Percentiles rank a stretch among this genome's conserved stretches.
Evolutionary conservation across 1,140 invertebrate genomes (phyloP).

Genomic region (Euschistus heros): DNA sequence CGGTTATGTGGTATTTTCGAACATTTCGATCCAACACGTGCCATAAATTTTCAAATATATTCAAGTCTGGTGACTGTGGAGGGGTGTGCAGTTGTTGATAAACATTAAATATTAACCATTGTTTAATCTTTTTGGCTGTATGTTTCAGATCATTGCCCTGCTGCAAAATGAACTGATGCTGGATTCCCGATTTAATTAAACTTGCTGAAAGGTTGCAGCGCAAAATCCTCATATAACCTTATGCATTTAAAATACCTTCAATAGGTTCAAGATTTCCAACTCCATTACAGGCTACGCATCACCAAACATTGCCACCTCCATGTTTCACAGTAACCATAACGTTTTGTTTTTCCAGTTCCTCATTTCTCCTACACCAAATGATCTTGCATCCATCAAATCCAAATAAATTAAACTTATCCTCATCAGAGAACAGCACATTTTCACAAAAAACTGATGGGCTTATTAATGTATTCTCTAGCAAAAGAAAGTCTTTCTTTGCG

Average conservation of each 20-base stretch:
- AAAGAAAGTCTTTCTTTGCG: too few species aligned
- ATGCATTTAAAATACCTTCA: too few species aligned
- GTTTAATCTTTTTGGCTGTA: too few species aligned
- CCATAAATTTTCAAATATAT: not conserved
- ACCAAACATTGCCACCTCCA: not conserved
- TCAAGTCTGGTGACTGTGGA: not conserved
- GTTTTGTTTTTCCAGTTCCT: not conserved
- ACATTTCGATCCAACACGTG: not conserved
- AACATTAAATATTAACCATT: not conserved
- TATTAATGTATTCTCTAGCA: too few species aligned
- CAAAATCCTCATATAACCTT: not conserved
- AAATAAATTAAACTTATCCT: too few species aligned
- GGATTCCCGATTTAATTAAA: too few species aligned
- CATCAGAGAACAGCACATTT: too few species aligned
- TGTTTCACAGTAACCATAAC: not conserved
- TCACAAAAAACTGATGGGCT: too few species aligned
- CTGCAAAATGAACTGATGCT: not conserved
- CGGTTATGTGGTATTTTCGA: not conserved
- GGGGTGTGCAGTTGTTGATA: not conserved
- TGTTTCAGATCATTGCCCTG: not conserved
- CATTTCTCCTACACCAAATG: not conserved
- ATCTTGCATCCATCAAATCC: too few species aligned
- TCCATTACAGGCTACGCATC: not conserved
- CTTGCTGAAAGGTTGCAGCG: not conserved
- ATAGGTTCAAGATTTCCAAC: too few species aligned